A percentile compares a stretch with the other conserved stretches of the same genome.
phyloP scores from a whole-genome alignment of 2,888 invertebrate genomes.

The Dicycla oo region DNA sequence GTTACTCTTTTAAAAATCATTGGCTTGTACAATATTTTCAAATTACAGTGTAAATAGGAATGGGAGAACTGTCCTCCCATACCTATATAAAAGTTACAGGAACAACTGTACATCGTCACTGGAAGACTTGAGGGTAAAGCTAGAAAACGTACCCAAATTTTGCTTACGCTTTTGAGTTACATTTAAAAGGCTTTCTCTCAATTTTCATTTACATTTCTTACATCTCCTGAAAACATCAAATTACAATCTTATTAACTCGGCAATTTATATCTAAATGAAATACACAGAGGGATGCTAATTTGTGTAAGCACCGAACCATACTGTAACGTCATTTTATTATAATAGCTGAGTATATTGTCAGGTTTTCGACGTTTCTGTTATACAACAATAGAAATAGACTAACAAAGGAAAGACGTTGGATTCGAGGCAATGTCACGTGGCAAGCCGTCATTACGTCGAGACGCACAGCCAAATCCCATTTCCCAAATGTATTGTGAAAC shows the following conservation, averaged over 20 bases:
- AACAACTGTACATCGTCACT: background rate
- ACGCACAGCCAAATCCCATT: conserved; percentile 40
- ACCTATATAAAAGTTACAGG: too few species aligned
- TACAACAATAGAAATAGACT: conserved; percentile 17
- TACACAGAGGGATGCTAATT: conserved; percentile 40
- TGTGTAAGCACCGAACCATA: conserved; percentile 27
- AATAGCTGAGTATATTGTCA: conserved; percentile 27
- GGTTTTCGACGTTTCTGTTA: conserved; percentile 22
- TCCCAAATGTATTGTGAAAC: conserved; percentile 36
- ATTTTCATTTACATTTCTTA: conserved; percentile 9
- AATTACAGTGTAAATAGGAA: too few species aligned
- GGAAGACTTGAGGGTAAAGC: too few species aligned
- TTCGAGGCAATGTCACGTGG: conserved; percentile 39
- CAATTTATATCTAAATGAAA: conserved; percentile 38
- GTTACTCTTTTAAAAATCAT: too few species aligned
- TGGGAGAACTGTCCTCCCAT: too few species aligned
- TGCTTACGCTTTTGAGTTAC: background rate
- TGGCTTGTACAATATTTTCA: too few species aligned
- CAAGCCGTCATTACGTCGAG: conserved; percentile 41
- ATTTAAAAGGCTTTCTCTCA: background rate
- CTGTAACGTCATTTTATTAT: conserved; percentile 34
- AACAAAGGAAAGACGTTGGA: conserved; percentile 22
- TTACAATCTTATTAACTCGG: conserved; percentile 21
- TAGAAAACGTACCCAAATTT: background rate
- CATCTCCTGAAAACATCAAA: conserved; percentile 19